Evolutionary conservation across 2,113 vertebrate genomes (phyloP), one percentile per base, ranked within the genome.

Genomic region (Cisticola juncidis): DNA sequence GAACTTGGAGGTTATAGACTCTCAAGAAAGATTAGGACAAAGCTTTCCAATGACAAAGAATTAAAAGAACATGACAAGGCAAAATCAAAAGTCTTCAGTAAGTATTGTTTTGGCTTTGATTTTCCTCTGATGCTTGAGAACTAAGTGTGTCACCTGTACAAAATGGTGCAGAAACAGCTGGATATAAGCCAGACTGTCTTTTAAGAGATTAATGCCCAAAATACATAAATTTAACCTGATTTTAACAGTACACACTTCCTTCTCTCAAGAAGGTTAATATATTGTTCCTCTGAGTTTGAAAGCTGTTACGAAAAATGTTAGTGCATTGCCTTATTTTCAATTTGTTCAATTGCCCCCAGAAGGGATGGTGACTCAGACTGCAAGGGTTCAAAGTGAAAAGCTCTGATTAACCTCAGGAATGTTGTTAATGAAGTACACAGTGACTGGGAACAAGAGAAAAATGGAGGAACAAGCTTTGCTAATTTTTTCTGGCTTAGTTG

Each of bases 11-110:
- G 70, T 90, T 97, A 85, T 44, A 85, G 45, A 29, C 62, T 79
- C 58, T 86, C 74, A 93, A 60, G 36, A 94, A 94, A 85, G 74
- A 91, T 88, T 82, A 92, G 40, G 42, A 88, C 74, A 88, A 69
- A 91, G 29, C 26, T 82, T 91, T 88, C 54, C 62, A 85, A 11
- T 60, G 81, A 61, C 91, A 95, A 82, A 87, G 29, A 81, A 92
- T 69, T 91, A 85, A 95, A 95, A 90, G 45, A 82, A 92, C 35
- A 88, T 62, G 81, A 91, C 78, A 88, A 94, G 54, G 45, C 23
- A 95, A 91, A 97, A 48, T 5, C 35, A 94, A 56, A 92, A 76
- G 10, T 79, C 69, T 89, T 85, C 70, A 87, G 42, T 42, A 86
- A 73, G 22, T 13, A 79, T 54, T 82, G 57, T 72, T 91, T 64